Conservation (phyloP, 2,888 invertebrate species). For the Sinohyriopsis cumingii region DNA sequence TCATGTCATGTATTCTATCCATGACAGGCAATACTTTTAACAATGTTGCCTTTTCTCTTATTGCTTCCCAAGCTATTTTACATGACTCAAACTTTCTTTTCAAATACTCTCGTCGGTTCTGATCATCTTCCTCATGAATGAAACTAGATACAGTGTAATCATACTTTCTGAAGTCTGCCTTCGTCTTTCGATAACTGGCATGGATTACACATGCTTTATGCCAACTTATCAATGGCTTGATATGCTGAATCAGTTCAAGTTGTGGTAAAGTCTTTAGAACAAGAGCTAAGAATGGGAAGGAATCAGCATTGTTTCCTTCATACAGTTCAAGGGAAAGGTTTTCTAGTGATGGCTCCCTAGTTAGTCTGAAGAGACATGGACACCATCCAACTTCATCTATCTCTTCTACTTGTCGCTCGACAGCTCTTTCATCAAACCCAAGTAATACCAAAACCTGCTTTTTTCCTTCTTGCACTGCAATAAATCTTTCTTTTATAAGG, state of each 20-base stretch:
- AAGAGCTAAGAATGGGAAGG: constrained; percentile 17
- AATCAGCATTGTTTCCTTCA: not conserved
- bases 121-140: constrained; percentile 3
- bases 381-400: not conserved
- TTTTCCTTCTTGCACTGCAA: not conserved
- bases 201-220: constrained; percentile 28
- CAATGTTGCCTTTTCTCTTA: no score
- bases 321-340: constrained; percentile 19
- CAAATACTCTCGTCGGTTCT: not conserved
- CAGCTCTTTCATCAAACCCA: not conserved
- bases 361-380: constrained; percentile 19
- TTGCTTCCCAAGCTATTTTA: not conserved
- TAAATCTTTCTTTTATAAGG: constrained; percentile 7
- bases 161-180: constrained; percentile 26
- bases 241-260: constrained; percentile 22
- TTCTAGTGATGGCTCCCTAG: constrained; percentile 3
- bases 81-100: constrained; percentile 1
- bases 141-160: constrained; percentile 17
- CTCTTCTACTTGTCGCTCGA: constrained; percentile 1
- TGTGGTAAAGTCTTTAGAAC: constrained; percentile 9
- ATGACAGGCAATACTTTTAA: no score
- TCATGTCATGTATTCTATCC: not conserved
- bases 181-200: constrained; percentile 34
- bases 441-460: not conserved
- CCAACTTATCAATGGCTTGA: constrained; percentile 37